Evolutionary conservation across 2,113 vertebrate species (phyloP).

Genomic region (Sander vitreus): DNA sequence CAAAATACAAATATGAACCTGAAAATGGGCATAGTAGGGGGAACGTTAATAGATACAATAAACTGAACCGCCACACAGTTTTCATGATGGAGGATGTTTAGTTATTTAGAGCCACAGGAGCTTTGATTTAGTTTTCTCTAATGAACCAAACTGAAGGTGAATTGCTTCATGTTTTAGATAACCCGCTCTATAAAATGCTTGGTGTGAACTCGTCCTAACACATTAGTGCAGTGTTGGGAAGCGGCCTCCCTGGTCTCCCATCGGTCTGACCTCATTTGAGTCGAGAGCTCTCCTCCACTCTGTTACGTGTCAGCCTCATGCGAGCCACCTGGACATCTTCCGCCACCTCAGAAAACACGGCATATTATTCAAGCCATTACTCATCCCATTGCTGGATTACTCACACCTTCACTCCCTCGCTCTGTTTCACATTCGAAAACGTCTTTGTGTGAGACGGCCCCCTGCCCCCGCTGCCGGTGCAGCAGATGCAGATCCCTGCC

Average conservation of each 20-base stretch:
- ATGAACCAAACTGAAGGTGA: not conserved
- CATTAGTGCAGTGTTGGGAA: not conserved
- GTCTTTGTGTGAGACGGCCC: conserved; percentile 11
- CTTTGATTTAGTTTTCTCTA: not conserved
- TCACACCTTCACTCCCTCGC: conserved; percentile 44
- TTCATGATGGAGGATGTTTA: not conserved
- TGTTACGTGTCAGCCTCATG: conserved; percentile 46
- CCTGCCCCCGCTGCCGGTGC: not conserved
- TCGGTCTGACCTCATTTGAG: conserved; percentile 25
- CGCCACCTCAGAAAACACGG: conserved; percentile 21
- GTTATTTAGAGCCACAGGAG: not conserved
- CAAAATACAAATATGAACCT: no score
- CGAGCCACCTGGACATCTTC: conserved; percentile 54
- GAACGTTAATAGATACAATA: not conserved
- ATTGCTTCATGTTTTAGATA: not conserved
- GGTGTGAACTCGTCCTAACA: conserved; percentile 3
- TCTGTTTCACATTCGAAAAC: conserved; percentile 2
- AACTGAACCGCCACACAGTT: not conserved
- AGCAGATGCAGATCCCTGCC: conserved; percentile 24
- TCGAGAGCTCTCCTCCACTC: not conserved
- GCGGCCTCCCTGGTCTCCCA: not conserved
- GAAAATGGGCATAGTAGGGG: no score
- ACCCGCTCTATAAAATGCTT: not conserved
- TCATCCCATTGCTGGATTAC: conserved; percentile 55
- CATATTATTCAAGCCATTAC: conserved; percentile 35